Percentiles rank a stretch among this genome's conserved stretches.
phyloP scores from a whole-genome alignment of 2,797 vertebrate genomes.

The Carcharodon carcharias region DNA sequence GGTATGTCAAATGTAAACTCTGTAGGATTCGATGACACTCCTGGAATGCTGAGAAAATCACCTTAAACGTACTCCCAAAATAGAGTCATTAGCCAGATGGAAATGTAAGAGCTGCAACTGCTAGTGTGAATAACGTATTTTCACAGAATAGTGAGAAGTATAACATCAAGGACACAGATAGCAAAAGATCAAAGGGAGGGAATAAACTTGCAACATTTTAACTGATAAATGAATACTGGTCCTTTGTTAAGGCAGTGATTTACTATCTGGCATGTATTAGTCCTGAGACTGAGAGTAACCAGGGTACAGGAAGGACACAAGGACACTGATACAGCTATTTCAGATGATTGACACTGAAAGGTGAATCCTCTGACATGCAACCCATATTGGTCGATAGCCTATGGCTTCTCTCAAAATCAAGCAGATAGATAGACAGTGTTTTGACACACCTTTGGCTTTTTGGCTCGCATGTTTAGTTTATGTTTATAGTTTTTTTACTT shows the following conservation, averaged over 20 bases:
- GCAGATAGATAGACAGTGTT: no score
- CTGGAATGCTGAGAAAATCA: neutral
- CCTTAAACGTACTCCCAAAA: neutral
- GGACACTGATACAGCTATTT: neutral
- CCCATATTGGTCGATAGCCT: no score
- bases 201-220: neutral
- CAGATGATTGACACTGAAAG: no score
- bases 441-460: no score
- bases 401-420: no score
- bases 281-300: neutral
- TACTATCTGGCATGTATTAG: neutral
- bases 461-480: no score
- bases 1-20: no score
- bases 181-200: neutral
- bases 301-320: neutral
- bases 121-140: neutral
- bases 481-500: no score
- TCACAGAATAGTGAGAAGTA: neutral
- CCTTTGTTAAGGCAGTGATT: neutral
- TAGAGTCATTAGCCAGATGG: neutral
- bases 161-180: neutral
- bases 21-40: neutral
- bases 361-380: no score
- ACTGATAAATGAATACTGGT: no score
- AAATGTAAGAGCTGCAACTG: neutral